phyloP scores from a whole-genome alignment of 2,113 vertebrate species.

The Hypomesus transpacificus region DNA sequence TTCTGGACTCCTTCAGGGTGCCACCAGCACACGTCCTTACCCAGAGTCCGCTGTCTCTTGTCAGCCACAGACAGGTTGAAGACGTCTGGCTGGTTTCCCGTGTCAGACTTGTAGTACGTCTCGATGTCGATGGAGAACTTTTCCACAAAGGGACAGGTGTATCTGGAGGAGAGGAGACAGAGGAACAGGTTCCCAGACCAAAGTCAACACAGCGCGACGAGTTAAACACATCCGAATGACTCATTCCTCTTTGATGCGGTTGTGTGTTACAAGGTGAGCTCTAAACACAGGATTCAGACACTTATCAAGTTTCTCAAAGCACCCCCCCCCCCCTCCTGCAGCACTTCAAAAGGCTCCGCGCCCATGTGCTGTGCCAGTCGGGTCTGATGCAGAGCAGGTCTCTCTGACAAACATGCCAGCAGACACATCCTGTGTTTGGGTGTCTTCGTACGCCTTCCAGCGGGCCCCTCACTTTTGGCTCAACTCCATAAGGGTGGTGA shows the following conservation, averaged over 20 bases:
- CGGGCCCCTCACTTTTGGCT: slow-evolving; percentile 41
- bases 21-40: neutral
- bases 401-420: slow-evolving; percentile 49
- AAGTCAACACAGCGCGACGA: neutral
- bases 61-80: slow-evolving; percentile 91
- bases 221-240: neutral
- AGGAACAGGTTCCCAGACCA: neutral
- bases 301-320: too few species aligned
- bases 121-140: slow-evolving; percentile 99
- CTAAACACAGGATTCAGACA: too few species aligned
- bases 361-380: slow-evolving; percentile 36
- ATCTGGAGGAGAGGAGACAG: slow-evolving; percentile 68
- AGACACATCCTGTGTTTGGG: slow-evolving; percentile 50
- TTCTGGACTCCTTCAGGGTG: too few species aligned
- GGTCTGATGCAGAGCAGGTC: slow-evolving; percentile 36
- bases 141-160: slow-evolving; percentile 98
- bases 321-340: too few species aligned
- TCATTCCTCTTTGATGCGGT: slow-evolving; percentile 13
- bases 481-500: slow-evolving; percentile 26
- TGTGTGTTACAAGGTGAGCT: slow-evolving; percentile 8
- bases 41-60: slow-evolving; percentile 50
- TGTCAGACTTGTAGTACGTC: slow-evolving; percentile 92
- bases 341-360: neutral
- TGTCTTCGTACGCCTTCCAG: slow-evolving; percentile 40
- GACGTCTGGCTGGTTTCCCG: slow-evolving; percentile 85